Percentiles rank a stretch among this genome's conserved stretches.
phyloP scores from a whole-genome alignment of 2,113 vertebrate species.

The Athene noctua region DNA sequence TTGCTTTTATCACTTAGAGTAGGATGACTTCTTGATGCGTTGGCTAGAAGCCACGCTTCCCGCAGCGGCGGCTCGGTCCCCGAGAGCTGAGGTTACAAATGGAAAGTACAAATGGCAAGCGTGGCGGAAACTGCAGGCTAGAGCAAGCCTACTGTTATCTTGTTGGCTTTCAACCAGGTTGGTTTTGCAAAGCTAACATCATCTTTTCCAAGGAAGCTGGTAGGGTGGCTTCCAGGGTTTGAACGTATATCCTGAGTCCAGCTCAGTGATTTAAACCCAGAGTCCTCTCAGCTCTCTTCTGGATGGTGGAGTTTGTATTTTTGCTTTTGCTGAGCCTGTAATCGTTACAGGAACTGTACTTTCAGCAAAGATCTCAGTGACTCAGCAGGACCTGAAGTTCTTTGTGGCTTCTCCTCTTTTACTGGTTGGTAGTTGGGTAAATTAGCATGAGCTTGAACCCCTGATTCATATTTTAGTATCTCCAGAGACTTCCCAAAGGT shows the following conservation, averaged over 20 bases:
- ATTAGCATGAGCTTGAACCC: not conserved
- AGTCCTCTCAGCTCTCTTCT: not conserved
- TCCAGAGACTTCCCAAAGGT: not conserved
- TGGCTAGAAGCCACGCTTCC: not conserved
- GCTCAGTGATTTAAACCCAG: not conserved
- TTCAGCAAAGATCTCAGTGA: not conserved
- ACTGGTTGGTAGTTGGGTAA: not conserved
- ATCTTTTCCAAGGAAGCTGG: not conserved
- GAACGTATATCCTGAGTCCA: not conserved
- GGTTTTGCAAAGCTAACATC: not conserved
- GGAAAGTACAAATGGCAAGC: fast-evolving
- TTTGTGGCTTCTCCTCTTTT: not conserved
- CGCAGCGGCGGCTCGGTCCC: not conserved
- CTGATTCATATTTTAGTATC: not conserved
- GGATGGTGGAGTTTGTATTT: fast-evolving
- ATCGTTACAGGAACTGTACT: fast-evolving
- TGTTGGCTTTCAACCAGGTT: not conserved
- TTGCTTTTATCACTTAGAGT: fast-evolving
- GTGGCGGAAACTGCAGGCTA: fast-evolving
- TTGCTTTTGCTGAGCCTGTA: not conserved
- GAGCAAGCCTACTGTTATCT: fast-evolving
- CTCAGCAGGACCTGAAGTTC: not conserved
- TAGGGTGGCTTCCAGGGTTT: not conserved
- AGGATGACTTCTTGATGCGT: not conserved
- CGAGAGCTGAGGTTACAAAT: fast-evolving